Percentiles rank a stretch among this genome's conserved stretches.
Conservation (phyloP, 2,113 vertebrate species). For the Platichthys flesus region DNA sequence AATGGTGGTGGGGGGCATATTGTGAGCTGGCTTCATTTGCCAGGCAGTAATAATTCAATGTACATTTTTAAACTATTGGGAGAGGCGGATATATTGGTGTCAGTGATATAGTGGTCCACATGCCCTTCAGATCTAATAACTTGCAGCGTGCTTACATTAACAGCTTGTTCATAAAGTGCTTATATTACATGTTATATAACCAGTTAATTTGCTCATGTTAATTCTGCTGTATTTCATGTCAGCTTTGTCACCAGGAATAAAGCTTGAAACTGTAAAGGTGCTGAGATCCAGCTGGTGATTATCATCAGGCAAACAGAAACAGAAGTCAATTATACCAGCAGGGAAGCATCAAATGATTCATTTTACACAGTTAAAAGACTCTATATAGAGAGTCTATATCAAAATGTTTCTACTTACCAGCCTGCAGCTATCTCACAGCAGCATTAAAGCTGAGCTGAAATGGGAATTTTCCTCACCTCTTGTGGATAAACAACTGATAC, state of each 20-base stretch:
- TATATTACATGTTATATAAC: slow-evolving; percentile 61
- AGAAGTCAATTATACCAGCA: slow-evolving; percentile 28
- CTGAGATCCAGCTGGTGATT: slow-evolving; percentile 20
- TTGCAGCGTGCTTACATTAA: slow-evolving; percentile 44
- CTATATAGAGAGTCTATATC: not conserved
- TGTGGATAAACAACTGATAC: not conserved
- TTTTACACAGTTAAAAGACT: not conserved
- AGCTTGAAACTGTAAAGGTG: slow-evolving; percentile 31
- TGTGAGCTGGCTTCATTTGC: slow-evolving; percentile 58
- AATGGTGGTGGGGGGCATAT: slow-evolving; percentile 28
- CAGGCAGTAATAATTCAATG: slow-evolving; percentile 56
- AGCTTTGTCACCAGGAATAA: slow-evolving; percentile 36
- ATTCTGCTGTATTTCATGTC: slow-evolving; percentile 53
- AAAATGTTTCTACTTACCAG: not conserved
- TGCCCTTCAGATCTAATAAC: slow-evolving; percentile 61
- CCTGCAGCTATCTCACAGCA: not conserved
- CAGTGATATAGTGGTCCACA: slow-evolving; percentile 37
- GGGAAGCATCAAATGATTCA: not conserved
- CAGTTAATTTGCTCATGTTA: slow-evolving; percentile 52
- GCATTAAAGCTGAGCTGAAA: not conserved
- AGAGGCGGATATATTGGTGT: slow-evolving; percentile 57
- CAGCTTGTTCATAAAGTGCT: slow-evolving; percentile 55
- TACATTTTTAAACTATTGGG: slow-evolving; percentile 48
- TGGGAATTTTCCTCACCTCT: not conserved
- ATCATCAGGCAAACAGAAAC: slow-evolving; percentile 12